A percentile compares a stretch with the other conserved stretches of the same genome.
Evolutionary conservation across 2,797 vertebrate species (phyloP).

Genomic region (Carduelis carduelis): DNA sequence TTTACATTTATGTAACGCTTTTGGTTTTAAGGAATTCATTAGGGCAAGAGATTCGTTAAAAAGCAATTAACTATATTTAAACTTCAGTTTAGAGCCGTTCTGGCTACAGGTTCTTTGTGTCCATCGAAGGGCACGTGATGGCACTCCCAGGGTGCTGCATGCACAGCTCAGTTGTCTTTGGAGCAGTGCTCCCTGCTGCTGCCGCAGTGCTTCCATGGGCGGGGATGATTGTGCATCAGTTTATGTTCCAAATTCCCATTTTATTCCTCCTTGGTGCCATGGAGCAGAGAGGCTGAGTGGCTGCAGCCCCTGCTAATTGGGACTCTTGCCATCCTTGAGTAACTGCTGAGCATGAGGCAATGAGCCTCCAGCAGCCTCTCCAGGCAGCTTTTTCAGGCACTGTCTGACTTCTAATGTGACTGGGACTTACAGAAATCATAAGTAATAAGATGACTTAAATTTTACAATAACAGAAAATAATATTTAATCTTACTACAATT

Average conservation of each 20-base stretch:
- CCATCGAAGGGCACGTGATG: rapidly evolving
- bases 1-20: neutral
- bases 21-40: constrained; percentile 10
- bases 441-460: neutral
- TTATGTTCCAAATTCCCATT: neutral
- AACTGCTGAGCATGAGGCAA: neutral
- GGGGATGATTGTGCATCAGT: neutral
- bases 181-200: neutral
- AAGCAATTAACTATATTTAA: neutral
- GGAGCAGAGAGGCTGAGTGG: neutral
- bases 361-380: neutral
- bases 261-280: neutral
- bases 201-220: neutral
- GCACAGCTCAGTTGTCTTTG: neutral
- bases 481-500: neutral
- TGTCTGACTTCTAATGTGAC: neutral
- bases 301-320: neutral
- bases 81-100: neutral
- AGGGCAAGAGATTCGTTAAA: neutral
- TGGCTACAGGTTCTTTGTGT: neutral
- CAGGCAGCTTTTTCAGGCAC: neutral
- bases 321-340: neutral
- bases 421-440: neutral
- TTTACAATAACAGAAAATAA: neutral
- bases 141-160: neutral